Conservation (phyloP, 2,113 vertebrate species). For the Lipotes vexillifer region DNA sequence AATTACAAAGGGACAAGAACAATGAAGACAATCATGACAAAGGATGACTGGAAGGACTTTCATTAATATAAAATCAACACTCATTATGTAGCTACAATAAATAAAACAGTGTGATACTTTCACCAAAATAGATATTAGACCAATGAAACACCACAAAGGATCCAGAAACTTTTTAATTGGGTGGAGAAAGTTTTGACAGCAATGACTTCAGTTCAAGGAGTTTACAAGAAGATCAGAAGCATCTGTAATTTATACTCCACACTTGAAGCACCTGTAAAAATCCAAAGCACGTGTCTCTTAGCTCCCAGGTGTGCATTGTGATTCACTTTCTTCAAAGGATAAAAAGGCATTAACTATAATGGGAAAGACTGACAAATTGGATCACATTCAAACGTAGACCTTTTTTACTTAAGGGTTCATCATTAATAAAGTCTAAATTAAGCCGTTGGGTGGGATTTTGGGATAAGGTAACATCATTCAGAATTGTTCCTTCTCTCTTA, state of each 20-base stretch:
- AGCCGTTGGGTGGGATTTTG: neutral
- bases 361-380: neutral
- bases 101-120: neutral
- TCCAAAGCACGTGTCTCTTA: neutral
- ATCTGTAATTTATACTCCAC: fast-evolving
- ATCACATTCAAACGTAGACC: neutral
- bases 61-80: neutral
- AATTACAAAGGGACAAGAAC: neutral
- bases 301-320: too few species aligned
- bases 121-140: neutral
- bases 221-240: neutral
- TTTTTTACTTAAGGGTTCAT: neutral
- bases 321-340: neutral
- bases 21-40: neutral
- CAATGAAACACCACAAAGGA: neutral
- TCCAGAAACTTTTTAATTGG: neutral
- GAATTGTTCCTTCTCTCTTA: neutral
- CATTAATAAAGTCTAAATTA: neutral
- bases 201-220: neutral
- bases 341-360: neutral
- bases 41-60: neutral
- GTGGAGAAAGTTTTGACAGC: neutral
- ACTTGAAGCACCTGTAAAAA: neutral
- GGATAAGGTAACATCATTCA: neutral
- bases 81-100: neutral